Conservation (phyloP, 2,888 invertebrate genomes). For the Tipula unca region DNA sequence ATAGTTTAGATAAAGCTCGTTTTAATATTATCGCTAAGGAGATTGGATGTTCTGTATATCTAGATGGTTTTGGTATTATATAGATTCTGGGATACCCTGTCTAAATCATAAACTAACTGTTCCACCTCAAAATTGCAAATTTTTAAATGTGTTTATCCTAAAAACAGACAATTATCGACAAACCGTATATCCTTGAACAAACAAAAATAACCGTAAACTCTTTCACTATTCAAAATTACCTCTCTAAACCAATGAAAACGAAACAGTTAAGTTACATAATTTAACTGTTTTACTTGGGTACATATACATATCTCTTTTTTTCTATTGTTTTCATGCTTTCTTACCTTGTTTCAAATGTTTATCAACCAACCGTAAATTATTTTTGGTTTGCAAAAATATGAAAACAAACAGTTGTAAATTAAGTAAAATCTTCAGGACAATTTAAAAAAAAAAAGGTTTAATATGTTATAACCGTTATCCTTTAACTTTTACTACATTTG, state of each 20-base stretch:
- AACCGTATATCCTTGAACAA: neutral
- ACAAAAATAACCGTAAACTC: neutral
- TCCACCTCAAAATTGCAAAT: neutral
- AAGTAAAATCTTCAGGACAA: neutral
- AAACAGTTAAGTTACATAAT: neutral
- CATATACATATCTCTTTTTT: neutral
- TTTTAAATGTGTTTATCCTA: neutral
- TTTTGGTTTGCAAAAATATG: neutral
- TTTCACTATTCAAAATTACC: neutral
- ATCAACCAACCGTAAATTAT: neutral
- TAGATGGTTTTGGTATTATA: too few species aligned
- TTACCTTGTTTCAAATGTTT: neutral
- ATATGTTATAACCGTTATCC: neutral
- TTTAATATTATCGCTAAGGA: too few species aligned
- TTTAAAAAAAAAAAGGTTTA: neutral
- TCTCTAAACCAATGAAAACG: neutral
- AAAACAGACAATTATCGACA: neutral
- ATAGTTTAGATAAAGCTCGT: too few species aligned
- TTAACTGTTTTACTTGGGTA: neutral
- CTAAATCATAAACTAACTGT: neutral
- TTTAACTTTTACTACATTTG: neutral
- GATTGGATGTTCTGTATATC: too few species aligned
- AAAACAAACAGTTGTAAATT: neutral
- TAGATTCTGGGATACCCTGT: too few species aligned
- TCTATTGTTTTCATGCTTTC: neutral